phyloP scores from a whole-genome alignment of 2,888 invertebrate genomes.

The Cotesia congregata region DNA sequence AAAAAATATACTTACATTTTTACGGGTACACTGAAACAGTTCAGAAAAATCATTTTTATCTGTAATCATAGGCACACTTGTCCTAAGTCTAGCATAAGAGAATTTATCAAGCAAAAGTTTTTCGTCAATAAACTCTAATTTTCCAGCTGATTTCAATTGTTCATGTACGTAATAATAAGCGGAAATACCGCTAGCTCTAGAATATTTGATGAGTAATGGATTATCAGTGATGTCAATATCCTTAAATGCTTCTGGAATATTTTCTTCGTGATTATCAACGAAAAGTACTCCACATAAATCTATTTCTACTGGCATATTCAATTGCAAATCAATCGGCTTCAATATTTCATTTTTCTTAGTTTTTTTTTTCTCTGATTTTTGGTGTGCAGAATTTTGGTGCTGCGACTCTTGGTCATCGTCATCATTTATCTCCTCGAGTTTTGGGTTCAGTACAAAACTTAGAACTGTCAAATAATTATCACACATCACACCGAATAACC shows the following conservation, averaged over 20 bases:
- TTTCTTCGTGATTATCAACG: constrained; percentile 75
- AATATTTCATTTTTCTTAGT: constrained; percentile 60
- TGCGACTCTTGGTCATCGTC: neutral
- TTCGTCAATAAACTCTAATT: constrained; percentile 76
- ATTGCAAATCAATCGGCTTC: constrained; percentile 73
- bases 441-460: constrained; percentile 77
- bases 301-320: constrained; percentile 82
- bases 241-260: constrained; percentile 75
- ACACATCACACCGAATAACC: constrained; percentile 82
- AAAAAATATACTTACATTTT: constrained; percentile 71
- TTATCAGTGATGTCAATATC: constrained; percentile 87
- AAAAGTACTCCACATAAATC: constrained; percentile 83
- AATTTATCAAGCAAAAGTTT: constrained; percentile 80
- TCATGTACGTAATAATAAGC: constrained; percentile 81
- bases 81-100: constrained; percentile 78
- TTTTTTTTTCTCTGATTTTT: neutral
- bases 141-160: constrained; percentile 76
- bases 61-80: constrained; percentile 77
- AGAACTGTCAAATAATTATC: constrained; percentile 80
- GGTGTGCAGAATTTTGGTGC: neutral
- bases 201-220: constrained; percentile 77
- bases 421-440: constrained; percentile 39
- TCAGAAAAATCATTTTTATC: constrained; percentile 74
- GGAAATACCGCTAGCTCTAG: constrained; percentile 74
- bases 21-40: constrained; percentile 77